These are phyloP conservation scores for Timema cristinae DNA, from an alignment of 2,888 invertebrate species.

Conservation along the genomic window DNA sequence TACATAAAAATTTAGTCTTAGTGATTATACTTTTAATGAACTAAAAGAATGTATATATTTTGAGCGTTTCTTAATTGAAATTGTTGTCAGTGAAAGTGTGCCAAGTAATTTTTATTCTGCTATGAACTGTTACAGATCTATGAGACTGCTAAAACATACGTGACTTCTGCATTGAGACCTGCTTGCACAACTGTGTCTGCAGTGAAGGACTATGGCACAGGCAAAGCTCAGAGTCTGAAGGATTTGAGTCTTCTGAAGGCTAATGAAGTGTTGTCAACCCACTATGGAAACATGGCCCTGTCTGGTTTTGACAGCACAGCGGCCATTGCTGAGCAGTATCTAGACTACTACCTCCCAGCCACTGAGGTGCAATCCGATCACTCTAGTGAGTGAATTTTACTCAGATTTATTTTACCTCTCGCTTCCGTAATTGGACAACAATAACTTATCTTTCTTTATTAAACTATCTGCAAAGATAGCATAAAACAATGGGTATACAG, in stretches of 20 bases:
- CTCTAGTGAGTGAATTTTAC: neutral
- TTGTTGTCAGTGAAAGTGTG: too few species aligned
- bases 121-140: conserved; percentile 37
- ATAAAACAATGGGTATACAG: too few species aligned
- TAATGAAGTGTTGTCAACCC: conserved; percentile 64
- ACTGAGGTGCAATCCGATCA: conserved; percentile 47
- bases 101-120: too few species aligned
- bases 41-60: too few species aligned
- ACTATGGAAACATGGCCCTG: conserved; percentile 64
- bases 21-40: too few species aligned
- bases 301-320: conserved; percentile 65
- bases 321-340: conserved; percentile 62
- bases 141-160: conserved; percentile 44
- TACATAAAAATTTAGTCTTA: too few species aligned
- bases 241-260: conserved; percentile 68
- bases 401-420: too few species aligned
- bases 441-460: too few species aligned
- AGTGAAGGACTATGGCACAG: conserved; percentile 51
- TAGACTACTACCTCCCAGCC: conserved; percentile 71
- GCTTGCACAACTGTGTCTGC: conserved; percentile 46
- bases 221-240: conserved; percentile 60
- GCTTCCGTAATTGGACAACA: too few species aligned
- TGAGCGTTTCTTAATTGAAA: too few species aligned
- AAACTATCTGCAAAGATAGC: too few species aligned
- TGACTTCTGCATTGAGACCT: conserved; percentile 39